Conservation (phyloP, 2,113 vertebrate species). For the Dasyornis broadbenti region DNA sequence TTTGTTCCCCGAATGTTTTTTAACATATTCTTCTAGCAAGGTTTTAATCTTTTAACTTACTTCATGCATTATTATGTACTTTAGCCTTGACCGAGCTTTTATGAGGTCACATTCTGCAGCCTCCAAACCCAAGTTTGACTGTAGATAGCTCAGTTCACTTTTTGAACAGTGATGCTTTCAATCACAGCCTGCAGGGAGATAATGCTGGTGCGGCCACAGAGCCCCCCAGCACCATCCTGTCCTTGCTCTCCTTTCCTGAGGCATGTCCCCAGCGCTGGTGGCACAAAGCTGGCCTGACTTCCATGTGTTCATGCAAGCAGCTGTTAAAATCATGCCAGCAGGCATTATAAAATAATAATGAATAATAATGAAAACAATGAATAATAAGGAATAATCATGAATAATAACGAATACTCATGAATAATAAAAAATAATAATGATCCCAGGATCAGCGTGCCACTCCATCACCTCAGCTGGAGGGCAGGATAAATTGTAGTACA, state of each 20-base stretch:
- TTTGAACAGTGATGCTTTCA: not conserved
- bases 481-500: not conserved
- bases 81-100: not conserved
- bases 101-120: not conserved
- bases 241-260: not conserved
- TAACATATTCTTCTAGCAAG: not conserved
- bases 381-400: slow-evolving; percentile 7
- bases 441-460: not conserved
- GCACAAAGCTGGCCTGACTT: not conserved
- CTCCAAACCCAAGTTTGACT: not conserved
- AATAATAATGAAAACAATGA: slow-evolving; percentile 21
- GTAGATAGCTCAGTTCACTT: not conserved
- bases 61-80: not conserved
- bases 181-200: not conserved
- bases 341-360: slow-evolving; percentile 11
- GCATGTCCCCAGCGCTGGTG: not conserved
- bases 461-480: not conserved
- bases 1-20: not conserved
- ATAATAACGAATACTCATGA: too few species aligned
- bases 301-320: not conserved
- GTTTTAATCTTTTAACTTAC: not conserved
- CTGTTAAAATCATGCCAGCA: not conserved
- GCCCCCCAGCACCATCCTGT: not conserved
- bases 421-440: slow-evolving; percentile 13
- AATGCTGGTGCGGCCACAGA: not conserved